Evolutionary conservation across 2,888 invertebrate species (phyloP), one percentile per base, ranked within the genome.

Genomic region (Actias luna): DNA sequence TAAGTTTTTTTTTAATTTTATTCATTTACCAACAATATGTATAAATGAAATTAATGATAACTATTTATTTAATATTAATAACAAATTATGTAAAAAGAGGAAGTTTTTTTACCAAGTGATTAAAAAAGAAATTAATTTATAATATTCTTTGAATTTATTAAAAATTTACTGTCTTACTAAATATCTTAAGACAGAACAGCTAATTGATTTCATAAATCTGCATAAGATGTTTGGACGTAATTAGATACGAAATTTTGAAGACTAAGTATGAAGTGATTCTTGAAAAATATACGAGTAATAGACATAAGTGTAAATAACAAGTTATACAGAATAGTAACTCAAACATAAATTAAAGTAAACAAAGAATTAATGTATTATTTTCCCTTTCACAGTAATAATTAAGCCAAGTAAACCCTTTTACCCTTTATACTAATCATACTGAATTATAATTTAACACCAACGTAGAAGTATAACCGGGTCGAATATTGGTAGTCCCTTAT

Each of bases 401-500:
- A 50, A 50, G 25, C 46, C 12, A 50, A 12, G 46, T 8, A 50
- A 25, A 22, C 46, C 25, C 46, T 25, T 25, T 50, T 27, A 10
- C 2, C 25, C 50, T 59, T 42, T 50, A 31, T 10, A 18, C 10
- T 59, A 42, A 59, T 42, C 29, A n/a, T 55, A 55, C 29, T 55
- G 27, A 16, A 16, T 55, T 55, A 27, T 55, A 55, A 4, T 55
- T 55, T 55, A 55, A 29, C 29, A 55, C 55, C 29, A 16, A 27
- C 10, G 29, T 55, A 55, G 55, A n/a, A 55, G 14, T 29, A 55
- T 29, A 55, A 55, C 27, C 52, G 59, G 61, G 62, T 64, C 62
- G 66, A 58, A 67, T 70, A 67, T 72, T 74, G 67, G 65, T 66
- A 64, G 66, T 68, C 70, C 69, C 70, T 72, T 75, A 72, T 72